Conservation (phyloP, 2,797 vertebrate species). For the Macrochelys suwanniensis region DNA sequence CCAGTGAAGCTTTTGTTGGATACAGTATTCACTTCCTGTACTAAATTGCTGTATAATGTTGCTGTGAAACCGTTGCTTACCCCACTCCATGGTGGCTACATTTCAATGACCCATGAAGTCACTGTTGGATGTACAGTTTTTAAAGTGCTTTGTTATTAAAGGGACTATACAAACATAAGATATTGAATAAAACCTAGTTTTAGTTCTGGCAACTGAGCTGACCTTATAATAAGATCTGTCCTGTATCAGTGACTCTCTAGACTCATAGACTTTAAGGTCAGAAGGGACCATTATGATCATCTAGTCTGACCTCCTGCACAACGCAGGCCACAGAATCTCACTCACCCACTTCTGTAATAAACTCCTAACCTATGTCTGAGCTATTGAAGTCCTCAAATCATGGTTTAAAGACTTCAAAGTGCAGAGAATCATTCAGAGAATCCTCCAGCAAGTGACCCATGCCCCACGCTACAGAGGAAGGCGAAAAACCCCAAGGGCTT, state of each 20-base stretch:
- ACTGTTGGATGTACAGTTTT: neutral
- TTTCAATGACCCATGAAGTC: neutral
- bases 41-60: neutral
- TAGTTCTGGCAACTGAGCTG: neutral
- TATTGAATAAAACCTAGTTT: neutral
- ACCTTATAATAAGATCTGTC: neutral
- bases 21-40: neutral
- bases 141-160: conserved; percentile 6
- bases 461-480: no score
- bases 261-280: no score
- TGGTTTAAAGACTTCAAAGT: no score
- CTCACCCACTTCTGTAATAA: no score
- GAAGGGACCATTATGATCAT: no score
- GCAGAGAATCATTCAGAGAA: no score
- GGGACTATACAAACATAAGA: neutral
- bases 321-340: no score
- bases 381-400: no score
- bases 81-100: neutral
- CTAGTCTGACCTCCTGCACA: no score
- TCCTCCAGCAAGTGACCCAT: no score
- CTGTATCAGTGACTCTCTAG: neutral
- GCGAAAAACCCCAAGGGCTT: no score
- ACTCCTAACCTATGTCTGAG: no score
- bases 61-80: neutral
- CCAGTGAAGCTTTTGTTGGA: neutral